These are phyloP conservation scores for Hepsetus odoe DNA, from an alignment of 2,113 vertebrate genomes.

Conservation along the genomic window DNA sequence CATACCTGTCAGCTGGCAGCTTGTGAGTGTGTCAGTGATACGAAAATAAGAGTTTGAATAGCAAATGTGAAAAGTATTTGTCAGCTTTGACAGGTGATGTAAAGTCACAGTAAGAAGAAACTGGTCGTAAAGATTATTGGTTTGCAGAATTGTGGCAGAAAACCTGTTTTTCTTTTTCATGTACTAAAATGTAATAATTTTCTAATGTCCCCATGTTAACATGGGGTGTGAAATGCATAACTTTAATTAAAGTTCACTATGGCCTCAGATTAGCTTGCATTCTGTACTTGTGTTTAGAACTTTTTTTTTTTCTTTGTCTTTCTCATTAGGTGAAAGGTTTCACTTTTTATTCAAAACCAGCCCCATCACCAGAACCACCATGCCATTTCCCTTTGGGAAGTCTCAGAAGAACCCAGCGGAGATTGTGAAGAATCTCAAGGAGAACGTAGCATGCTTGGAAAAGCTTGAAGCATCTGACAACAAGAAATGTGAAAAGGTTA, in stretches of 20 bases:
- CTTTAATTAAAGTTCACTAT: too few relatives aligned
- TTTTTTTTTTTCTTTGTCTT: neutral
- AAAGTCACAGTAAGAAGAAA: neutral
- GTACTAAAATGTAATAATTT: too few relatives aligned
- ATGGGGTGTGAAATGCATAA: neutral
- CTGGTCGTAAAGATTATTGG: neutral
- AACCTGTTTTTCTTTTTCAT: too few relatives aligned
- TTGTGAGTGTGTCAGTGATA: neutral
- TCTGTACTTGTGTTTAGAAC: neutral
- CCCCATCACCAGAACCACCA: conserved; percentile 59
- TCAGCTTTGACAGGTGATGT: neutral
- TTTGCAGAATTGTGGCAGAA: neutral
- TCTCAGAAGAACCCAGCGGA: conserved; percentile 82
- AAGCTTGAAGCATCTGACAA: conserved; percentile 76
- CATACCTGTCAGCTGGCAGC: neutral
- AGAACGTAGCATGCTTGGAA: conserved; percentile 77
- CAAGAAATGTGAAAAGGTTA: conserved; percentile 81
- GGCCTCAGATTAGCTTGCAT: neutral
- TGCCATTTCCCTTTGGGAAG: conserved; percentile 82
- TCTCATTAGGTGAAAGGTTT: conserved; percentile 33
- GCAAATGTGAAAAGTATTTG: neutral
- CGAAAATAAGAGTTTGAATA: conserved; percentile 13
- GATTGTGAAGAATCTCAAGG: conserved; percentile 78
- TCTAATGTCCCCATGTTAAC: too few relatives aligned
- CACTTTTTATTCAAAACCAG: conserved; percentile 6